These are phyloP conservation scores for Acanthurus tractus DNA, from an alignment of 2,797 vertebrate species.

Conservation along the genomic window DNA sequence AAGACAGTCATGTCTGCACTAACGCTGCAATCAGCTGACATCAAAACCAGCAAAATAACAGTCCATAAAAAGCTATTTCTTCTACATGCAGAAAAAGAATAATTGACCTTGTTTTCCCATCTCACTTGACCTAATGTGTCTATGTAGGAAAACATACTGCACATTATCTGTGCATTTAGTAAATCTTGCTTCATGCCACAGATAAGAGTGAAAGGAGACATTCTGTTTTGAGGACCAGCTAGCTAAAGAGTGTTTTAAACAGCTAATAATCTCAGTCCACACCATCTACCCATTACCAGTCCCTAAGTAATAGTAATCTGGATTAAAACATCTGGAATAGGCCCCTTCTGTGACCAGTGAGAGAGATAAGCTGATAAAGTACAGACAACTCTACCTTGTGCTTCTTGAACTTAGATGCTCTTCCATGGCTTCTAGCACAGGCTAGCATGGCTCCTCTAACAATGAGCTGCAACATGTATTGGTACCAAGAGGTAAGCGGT, in stretches of 20 bases:
- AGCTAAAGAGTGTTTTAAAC: conserved; percentile 64
- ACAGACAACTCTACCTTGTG: conserved; percentile 34
- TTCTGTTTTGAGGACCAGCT: conserved; percentile 32
- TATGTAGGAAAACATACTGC: conserved; percentile 8
- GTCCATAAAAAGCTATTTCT: too few species aligned
- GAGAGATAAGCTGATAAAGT: conserved; percentile 52
- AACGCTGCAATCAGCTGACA: too few species aligned
- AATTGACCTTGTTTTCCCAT: neutral
- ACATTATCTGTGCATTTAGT: neutral
- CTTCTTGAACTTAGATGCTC: conserved; percentile 22
- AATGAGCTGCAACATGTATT: conserved; percentile 6
- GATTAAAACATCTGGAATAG: conserved; percentile 74
- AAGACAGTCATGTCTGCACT: too few species aligned
- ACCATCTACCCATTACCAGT: conserved; percentile 65
- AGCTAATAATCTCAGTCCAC: conserved; percentile 74
- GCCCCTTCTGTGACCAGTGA: conserved; percentile 39
- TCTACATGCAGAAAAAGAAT: too few species aligned
- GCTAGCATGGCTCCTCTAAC: neutral
- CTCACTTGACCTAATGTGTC: conserved; percentile 9
- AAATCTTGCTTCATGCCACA: neutral
- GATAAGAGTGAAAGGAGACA: conserved; percentile 21
- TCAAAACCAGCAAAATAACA: too few species aligned
- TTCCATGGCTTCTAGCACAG: neutral
- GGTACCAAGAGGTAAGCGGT: conserved; percentile 1
- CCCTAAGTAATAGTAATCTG: conserved; percentile 67